Evolutionary conservation across 2,113 vertebrate genomes (phyloP), one percentile per base, ranked within the genome.

Genomic region (Brienomyrus brachyistius): DNA sequence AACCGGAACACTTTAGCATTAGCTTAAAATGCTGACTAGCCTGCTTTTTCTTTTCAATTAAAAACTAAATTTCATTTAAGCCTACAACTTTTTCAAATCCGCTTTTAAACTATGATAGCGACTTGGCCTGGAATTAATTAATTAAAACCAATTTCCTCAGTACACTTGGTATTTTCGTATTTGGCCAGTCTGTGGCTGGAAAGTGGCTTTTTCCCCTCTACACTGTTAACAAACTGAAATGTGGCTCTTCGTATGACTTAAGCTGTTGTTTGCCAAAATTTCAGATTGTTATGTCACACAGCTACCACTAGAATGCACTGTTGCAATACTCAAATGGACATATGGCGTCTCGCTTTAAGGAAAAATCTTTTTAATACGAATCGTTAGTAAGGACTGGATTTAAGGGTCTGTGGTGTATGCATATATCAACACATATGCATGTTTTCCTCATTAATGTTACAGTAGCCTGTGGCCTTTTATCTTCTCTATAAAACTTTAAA

Each of bases 301-400:
- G 82, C 19, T 45, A 77, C 86, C 92, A 89, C 52, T 45, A 91
- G 92, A 66, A 62, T 91, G 92, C 87, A 62, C 45, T 86, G 74
- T 90, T 31, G 89, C n/a, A 11, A 45, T 77, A 51, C 56, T 88
- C 56, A 40, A 17, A 5, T n/a, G 84, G n/a, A 31, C 86, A 40
- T 23, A 1, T 21, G 17, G 31, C 8, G 6, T 43, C 70, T 54
- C 11, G 13, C 19, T n/a, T 54, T 51, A 80, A 77, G 45, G 66
- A n/a, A 51, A 85, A 35, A 43, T 40, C n/a, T 31, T 88, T 77
- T 77, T 21, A 27, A 50, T 88, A 77, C 35, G 31, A 80, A 35
- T 89, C 70, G 31, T 35, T 89, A 13, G n/a, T 70, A 89, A 52
- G 48, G 50, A 48, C 62, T 27, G 59, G 48, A 80, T 80, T 47